These are phyloP conservation scores for Thamnophis sirtalis DNA, from an alignment of 2,113 vertebrate species.

Conservation along the genomic window DNA sequence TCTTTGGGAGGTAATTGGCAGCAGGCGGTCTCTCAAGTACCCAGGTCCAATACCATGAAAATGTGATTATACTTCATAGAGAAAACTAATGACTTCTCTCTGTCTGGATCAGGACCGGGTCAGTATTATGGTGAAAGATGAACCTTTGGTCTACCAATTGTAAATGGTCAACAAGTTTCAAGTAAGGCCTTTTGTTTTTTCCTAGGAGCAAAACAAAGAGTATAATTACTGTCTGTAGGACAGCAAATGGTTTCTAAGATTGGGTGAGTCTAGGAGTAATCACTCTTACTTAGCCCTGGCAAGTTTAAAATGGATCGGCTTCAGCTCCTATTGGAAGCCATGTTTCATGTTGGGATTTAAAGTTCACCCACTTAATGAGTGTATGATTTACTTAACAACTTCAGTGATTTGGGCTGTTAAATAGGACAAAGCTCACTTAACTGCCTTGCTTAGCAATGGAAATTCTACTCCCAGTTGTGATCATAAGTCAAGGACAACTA, in stretches of 20 bases:
- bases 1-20: too few relatives aligned
- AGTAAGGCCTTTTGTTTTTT: not conserved
- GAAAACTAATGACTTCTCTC: not conserved
- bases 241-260: not conserved
- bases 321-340: not conserved
- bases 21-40: too few relatives aligned
- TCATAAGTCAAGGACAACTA: not conserved
- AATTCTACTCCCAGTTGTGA: not conserved
- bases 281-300: not conserved
- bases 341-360: not conserved
- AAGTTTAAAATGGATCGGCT: not conserved
- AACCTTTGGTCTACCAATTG: not conserved
- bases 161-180: not conserved
- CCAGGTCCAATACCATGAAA: too few relatives aligned
- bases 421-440: not conserved
- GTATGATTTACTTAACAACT: not conserved
- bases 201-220: not conserved
- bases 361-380: not conserved
- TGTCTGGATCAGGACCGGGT: not conserved
- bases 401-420: not conserved
- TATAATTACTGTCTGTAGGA: not conserved
- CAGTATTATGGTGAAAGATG: not conserved
- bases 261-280: not conserved
- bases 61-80: not conserved
- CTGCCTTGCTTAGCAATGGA: not conserved